Percentiles rank a stretch among this genome's conserved stretches.
Evolutionary conservation across 2,797 vertebrate species (phyloP).

Genomic region (Numenius phaeopus): DNA sequence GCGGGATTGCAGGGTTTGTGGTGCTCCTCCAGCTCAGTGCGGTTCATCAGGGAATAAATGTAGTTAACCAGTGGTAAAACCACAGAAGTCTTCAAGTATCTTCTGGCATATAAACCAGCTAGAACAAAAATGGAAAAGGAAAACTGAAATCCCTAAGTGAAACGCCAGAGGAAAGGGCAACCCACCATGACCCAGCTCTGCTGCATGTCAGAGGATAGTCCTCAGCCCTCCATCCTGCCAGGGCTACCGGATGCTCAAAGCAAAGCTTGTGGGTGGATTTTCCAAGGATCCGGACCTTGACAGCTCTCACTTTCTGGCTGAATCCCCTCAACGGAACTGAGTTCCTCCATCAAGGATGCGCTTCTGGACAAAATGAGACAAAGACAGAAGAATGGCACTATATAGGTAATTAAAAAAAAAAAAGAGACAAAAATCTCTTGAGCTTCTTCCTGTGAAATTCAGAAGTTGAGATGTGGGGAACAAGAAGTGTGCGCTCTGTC

Average conservation of each 20-base stretch:
- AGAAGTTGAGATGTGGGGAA: background rate
- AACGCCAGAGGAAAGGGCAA: background rate
- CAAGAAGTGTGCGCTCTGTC: accelerated
- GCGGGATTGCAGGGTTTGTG: background rate
- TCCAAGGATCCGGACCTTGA: background rate
- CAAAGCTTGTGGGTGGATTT: background rate
- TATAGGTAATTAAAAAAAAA: background rate
- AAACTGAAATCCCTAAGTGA: background rate
- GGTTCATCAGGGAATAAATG: background rate
- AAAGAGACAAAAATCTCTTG: background rate
- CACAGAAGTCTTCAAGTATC: no score
- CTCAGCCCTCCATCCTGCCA: background rate
- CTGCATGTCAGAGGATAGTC: accelerated
- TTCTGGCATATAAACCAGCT: background rate
- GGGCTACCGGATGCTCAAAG: background rate
- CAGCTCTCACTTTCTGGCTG: accelerated
- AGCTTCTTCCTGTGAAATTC: background rate
- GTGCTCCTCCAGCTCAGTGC: background rate
- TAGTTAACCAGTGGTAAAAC: background rate
- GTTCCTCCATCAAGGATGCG: background rate
- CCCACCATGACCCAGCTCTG: background rate
- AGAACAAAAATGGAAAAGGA: background rate
- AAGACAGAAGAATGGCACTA: background rate
- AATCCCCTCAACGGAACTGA: background rate
- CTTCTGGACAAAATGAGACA: background rate